Percentiles rank a stretch among this genome's conserved stretches.
Conservation (phyloP, 2,888 invertebrate species). For the Cosmorhoe ocellata region DNA sequence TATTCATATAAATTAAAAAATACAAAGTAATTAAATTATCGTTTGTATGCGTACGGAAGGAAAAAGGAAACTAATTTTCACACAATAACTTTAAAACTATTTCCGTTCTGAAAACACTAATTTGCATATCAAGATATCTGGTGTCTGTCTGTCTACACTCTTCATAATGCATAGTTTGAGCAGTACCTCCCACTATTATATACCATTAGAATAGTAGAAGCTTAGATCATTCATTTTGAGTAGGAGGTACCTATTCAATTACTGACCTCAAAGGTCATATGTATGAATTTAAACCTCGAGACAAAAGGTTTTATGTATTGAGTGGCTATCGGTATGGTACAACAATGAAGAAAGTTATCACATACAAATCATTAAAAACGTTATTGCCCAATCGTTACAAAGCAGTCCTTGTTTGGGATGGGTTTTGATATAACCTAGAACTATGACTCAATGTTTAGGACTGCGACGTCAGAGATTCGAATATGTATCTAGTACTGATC, state of each 20-base stretch:
- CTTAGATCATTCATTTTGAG: background rate
- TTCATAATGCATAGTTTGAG: background rate
- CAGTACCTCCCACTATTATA: background rate
- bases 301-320: slow-evolving; percentile 1
- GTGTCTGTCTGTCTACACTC: background rate
- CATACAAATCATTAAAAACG: too few relatives aligned
- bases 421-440: too few relatives aligned
- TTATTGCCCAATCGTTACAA: too few relatives aligned
- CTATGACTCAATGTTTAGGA: too few relatives aligned
- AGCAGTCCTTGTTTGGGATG: too few relatives aligned
- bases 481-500: too few relatives aligned
- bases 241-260: background rate
- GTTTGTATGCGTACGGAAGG: slow-evolving; percentile 22
- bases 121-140: background rate
- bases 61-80: slow-evolving; percentile 28
- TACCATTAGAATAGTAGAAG: too few relatives aligned
- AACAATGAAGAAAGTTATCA: background rate
- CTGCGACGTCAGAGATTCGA: too few relatives aligned
- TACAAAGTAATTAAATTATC: too few relatives aligned
- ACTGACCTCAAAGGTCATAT: slow-evolving; percentile 9
- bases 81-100: slow-evolving; percentile 16
- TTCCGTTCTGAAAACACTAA: background rate
- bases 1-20: too few relatives aligned
- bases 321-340: too few relatives aligned
- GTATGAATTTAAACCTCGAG: slow-evolving; percentile 11